Percentiles rank a stretch among this genome's conserved stretches.
phyloP scores from a whole-genome alignment of 2,113 vertebrate species.

The Miniopterus natalensis region DNA sequence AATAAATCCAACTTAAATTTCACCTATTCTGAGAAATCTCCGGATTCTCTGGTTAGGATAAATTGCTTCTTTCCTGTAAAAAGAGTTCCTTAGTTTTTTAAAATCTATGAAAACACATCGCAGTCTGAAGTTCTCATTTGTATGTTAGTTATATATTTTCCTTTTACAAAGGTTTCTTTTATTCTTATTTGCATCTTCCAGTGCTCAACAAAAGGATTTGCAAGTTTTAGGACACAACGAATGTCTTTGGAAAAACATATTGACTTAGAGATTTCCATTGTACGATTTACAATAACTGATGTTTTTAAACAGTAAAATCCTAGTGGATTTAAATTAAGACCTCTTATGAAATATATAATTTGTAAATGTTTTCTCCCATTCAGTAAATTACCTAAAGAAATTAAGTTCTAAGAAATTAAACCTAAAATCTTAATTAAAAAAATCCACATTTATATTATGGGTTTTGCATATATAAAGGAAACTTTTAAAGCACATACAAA shows the following conservation, averaged over 20 bases:
- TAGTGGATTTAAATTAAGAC: not conserved
- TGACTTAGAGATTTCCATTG: not conserved
- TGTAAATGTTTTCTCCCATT: not conserved
- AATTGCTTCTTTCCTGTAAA: slow-evolving; percentile 10
- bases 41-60: slow-evolving; percentile 7
- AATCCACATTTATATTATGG: not conserved
- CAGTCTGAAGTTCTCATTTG: not conserved
- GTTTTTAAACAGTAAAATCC: slow-evolving; percentile 2
- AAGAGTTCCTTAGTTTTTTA: not conserved
- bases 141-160: not conserved
- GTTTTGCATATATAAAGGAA: not conserved
- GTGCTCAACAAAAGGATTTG: not conserved
- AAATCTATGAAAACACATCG: not conserved
- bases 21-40: not conserved
- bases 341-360: not conserved
- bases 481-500: not conserved
- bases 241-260: not conserved
- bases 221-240: not conserved
- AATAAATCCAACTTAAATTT: not conserved
- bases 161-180: not conserved
- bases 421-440: slow-evolving; percentile 18
- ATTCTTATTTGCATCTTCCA: not conserved
- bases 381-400: not conserved
- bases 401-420: slow-evolving; percentile 18
- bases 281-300: not conserved